These are phyloP conservation scores for Corythaeola cristata DNA, from an alignment of 2,113 vertebrate species.

Conservation along the genomic window DNA sequence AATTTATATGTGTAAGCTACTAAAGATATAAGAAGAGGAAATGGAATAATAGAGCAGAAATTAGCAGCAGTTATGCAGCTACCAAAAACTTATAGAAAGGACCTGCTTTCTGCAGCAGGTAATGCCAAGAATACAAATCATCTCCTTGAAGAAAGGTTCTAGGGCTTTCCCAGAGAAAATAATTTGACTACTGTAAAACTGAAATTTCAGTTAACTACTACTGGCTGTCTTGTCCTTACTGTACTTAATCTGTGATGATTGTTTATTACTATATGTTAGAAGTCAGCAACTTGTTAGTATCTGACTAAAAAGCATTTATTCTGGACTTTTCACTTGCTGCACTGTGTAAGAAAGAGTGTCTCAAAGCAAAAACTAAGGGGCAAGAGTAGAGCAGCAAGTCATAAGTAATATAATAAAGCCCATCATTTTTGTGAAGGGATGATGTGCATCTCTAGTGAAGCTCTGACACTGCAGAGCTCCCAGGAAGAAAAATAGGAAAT, in stretches of 20 bases:
- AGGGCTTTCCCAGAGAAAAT: not conserved
- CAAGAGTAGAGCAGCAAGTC: not conserved
- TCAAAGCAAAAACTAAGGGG: not conserved
- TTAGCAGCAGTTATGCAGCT: not conserved
- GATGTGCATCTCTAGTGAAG: not conserved
- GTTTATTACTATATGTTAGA: not conserved
- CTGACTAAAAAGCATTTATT: not conserved
- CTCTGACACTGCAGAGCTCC: not conserved
- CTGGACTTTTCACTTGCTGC: not conserved
- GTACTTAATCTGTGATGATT: not conserved
- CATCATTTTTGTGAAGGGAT: not conserved
- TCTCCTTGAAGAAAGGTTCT: not conserved
- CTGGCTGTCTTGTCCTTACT: not conserved
- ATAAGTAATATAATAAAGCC: not conserved
- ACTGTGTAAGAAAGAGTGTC: not conserved
- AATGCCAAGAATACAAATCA: not conserved
- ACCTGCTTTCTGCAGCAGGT: not conserved
- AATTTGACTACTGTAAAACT: not conserved
- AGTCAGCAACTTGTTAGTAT: not conserved
- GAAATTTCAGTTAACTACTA: too few species aligned
- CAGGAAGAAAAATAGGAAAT: not conserved
- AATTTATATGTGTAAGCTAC: not conserved
- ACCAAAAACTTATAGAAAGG: not conserved
- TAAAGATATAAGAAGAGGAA: not conserved
- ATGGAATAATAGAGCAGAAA: not conserved